These are phyloP conservation scores for Cantharis rufa DNA, from an alignment of 2,888 invertebrate genomes.

Conservation along the genomic window DNA sequence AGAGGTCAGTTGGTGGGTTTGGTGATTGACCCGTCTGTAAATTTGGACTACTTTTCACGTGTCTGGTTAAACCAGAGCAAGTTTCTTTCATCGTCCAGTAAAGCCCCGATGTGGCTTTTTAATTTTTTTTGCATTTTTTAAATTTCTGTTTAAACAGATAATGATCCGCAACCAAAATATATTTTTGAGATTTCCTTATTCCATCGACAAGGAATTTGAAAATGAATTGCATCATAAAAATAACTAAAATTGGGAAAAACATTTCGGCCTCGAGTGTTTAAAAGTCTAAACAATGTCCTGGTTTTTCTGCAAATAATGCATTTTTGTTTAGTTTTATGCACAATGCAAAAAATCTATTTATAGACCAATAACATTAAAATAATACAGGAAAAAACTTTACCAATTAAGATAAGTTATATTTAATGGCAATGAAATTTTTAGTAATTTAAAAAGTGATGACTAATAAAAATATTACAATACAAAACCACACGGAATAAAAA, in stretches of 20 bases:
- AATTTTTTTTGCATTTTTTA: too few relatives aligned
- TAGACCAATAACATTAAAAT: not conserved
- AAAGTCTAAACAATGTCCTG: not conserved
- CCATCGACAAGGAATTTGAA: too few relatives aligned
- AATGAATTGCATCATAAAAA: too few relatives aligned
- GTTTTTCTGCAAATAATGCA: not conserved
- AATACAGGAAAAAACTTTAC: not conserved
- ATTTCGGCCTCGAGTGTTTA: not conserved
- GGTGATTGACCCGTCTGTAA: not conserved
- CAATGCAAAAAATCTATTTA: not conserved
- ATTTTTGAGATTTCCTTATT: too few relatives aligned
- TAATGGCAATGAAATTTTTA: constrained; percentile 13
- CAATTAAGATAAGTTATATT: not conserved
- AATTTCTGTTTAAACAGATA: too few relatives aligned
- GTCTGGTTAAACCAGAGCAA: not conserved
- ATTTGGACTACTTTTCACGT: not conserved
- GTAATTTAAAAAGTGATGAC: constrained; percentile 13
- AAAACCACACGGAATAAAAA: constrained; percentile 5
- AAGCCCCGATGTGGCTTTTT: too few relatives aligned
- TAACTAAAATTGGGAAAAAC: not conserved
- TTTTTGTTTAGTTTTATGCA: not conserved
- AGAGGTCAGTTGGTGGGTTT: not conserved
- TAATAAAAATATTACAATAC: constrained; percentile 10
- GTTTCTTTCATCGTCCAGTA: not conserved
- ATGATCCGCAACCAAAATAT: too few relatives aligned